phyloP scores from a whole-genome alignment of 2,888 invertebrate genomes.

The Dolichopus griseipennis region DNA sequence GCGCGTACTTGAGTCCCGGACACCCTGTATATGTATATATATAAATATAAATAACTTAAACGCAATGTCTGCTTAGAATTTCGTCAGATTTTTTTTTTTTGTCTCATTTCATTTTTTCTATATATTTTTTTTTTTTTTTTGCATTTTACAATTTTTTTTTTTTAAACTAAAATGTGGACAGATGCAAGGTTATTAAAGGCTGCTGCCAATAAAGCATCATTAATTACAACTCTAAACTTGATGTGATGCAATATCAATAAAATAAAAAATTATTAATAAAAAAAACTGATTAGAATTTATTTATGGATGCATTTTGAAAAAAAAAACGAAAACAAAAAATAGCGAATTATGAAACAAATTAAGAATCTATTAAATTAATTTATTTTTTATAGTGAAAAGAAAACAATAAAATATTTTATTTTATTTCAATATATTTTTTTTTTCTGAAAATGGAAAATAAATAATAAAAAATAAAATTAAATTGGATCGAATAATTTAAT shows the following conservation, averaged over 20 bases:
- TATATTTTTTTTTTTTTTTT: too few species aligned
- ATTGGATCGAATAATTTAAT: too few species aligned
- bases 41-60: not conserved
- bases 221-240: not conserved
- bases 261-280: not conserved
- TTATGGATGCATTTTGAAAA: not conserved
- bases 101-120: too few species aligned
- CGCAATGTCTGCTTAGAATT: conserved; percentile 3
- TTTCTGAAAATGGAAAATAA: too few species aligned
- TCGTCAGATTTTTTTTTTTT: not conserved
- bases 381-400: not conserved
- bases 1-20: too few species aligned
- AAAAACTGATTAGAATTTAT: conserved; percentile 1
- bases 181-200: conserved; percentile 4
- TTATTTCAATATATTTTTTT: too few species aligned
- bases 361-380: not conserved
- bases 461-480: too few species aligned
- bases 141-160: too few species aligned
- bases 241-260: not conserved
- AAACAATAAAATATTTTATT: not conserved
- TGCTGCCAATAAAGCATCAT: not conserved
- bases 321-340: too few species aligned
- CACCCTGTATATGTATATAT: too few species aligned
- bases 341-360: not conserved
- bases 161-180: not conserved